A percentile compares a stretch with the other conserved stretches of the same genome.
phyloP scores from a whole-genome alignment of 2,797 vertebrate species.

The Enteromius mattozi region DNA sequence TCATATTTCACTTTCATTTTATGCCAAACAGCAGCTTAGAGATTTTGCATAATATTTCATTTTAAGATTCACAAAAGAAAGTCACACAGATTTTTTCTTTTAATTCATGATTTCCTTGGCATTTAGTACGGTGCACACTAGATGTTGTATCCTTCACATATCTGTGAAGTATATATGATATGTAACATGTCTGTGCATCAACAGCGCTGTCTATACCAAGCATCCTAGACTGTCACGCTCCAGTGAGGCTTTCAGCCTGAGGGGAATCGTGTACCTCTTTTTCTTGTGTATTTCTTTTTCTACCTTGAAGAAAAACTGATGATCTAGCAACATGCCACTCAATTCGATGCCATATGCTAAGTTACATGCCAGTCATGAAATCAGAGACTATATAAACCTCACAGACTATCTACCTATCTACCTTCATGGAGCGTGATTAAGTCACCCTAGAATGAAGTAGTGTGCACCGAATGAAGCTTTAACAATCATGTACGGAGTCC shows the following conservation, averaged over 20 bases:
- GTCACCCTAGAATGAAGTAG: slow-evolving; percentile 34
- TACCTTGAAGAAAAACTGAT: slow-evolving; percentile 23
- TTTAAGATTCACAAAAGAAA: neutral
- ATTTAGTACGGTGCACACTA: neutral
- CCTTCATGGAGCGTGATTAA: slow-evolving; percentile 6
- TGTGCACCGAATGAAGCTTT: slow-evolving; percentile 14
- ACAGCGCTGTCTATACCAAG: neutral
- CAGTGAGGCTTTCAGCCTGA: slow-evolving; percentile 5
- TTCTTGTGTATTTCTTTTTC: slow-evolving; percentile 19
- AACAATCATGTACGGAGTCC: slow-evolving; percentile 35
- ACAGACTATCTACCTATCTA: neutral
- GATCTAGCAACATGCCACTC: slow-evolving; percentile 26
- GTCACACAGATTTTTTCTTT: neutral
- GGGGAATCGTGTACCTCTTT: neutral
- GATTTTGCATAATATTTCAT: neutral
- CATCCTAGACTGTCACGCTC: neutral
- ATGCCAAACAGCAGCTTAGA: neutral
- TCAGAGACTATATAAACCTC: slow-evolving; percentile 4
- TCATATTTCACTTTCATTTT: neutral
- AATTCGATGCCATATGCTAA: neutral
- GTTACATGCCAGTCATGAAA: slow-evolving; percentile 14
- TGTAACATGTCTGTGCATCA: slow-evolving; percentile 3
- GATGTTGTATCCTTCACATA: neutral
- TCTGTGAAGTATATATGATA: neutral
- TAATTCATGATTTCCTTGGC: neutral